A percentile compares a stretch with the other conserved stretches of the same genome.
Evolutionary conservation across 2,113 vertebrate species (phyloP).

Genomic region (Bos indicus): DNA sequence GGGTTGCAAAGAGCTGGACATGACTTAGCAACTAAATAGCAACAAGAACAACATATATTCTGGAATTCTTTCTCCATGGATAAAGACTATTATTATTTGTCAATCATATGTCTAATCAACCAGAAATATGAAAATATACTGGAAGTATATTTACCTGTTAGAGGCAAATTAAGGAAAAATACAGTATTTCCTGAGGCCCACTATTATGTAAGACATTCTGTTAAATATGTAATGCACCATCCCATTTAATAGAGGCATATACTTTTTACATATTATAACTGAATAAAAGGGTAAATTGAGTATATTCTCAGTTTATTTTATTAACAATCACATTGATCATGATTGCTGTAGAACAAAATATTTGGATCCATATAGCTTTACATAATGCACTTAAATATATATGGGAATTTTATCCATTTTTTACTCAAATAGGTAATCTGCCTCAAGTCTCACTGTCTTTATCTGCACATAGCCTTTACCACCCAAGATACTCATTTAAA

Average conservation of each 20-base stretch:
- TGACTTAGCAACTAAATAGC: neutral
- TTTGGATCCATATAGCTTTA: rapidly evolving
- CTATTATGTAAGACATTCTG: neutral
- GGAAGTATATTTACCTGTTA: neutral
- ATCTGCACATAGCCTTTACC: neutral
- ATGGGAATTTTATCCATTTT: neutral
- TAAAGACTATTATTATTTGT: neutral
- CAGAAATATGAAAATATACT: neutral
- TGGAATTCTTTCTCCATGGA: neutral
- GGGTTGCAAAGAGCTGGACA: neutral
- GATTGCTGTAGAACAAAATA: neutral
- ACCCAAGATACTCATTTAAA: neutral
- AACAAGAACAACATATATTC: neutral
- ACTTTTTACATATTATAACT: neutral
- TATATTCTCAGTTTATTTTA: neutral
- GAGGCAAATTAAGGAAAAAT: neutral
- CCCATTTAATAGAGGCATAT: neutral
- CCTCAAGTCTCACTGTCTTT: neutral
- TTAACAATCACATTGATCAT: neutral
- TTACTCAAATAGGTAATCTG: neutral
- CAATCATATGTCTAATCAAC: neutral
- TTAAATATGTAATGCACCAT: neutral
- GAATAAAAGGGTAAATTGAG: neutral
- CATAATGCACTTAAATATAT: neutral
- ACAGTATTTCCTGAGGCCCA: neutral